These are phyloP conservation scores for Haliaeetus leucogaster DNA, from an alignment of 2,113 vertebrate genomes.

Conservation along the genomic window DNA sequence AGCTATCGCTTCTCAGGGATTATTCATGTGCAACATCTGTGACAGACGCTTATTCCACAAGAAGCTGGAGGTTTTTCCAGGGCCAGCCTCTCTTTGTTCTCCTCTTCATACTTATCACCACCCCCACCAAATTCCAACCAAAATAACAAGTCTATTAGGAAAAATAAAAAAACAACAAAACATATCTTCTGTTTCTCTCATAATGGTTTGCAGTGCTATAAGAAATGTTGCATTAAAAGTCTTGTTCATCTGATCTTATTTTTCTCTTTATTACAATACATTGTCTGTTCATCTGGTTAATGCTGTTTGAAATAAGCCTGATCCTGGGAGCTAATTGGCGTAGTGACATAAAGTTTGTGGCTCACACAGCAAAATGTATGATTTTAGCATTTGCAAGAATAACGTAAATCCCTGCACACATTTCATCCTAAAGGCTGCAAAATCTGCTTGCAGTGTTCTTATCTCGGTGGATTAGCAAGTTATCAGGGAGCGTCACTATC, in stretches of 20 bases:
- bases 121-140: background rate
- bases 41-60: background rate
- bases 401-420: background rate
- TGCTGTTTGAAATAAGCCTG: background rate
- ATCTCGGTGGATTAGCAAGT: slow-evolving; percentile 27
- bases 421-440: slow-evolving; percentile 26
- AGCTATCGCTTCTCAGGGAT: background rate
- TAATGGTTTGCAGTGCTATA: background rate
- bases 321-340: background rate
- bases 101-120: background rate
- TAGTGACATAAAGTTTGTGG: background rate
- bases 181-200: background rate
- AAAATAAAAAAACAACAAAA: background rate
- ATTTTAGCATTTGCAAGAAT: background rate
- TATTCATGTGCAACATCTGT: background rate
- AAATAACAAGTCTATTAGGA: background rate
- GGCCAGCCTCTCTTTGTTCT: background rate
- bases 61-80: background rate
- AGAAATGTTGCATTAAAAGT: background rate
- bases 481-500: background rate
- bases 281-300: background rate
- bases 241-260: background rate
- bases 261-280: background rate
- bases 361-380: background rate
- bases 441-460: slow-evolving; percentile 6